Percentiles rank a stretch among this genome's conserved stretches.
phyloP scores from a whole-genome alignment of 2,797 vertebrate genomes.

The Loris lydekkerianus region DNA sequence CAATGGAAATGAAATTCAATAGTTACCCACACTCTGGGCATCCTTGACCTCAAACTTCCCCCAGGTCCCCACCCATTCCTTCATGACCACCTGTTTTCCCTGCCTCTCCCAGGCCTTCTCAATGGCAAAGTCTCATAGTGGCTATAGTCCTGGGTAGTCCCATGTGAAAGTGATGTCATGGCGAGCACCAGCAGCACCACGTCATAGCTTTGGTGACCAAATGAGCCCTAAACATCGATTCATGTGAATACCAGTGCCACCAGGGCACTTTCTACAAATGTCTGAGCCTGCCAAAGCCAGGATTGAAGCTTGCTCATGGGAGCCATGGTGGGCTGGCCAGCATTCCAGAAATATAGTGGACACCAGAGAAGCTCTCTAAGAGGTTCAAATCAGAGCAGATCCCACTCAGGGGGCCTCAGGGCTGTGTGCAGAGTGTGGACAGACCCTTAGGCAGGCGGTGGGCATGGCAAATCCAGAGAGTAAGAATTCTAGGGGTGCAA shows the following conservation, averaged over 20 bases:
- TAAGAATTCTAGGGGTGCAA: neutral
- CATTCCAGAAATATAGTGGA: neutral
- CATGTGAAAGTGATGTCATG: neutral
- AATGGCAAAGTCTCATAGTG: neutral
- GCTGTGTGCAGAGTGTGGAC: neutral
- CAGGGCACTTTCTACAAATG: neutral
- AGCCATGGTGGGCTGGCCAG: neutral
- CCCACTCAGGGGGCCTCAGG: neutral
- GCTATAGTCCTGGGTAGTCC: accelerated
- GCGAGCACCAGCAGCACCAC: neutral
- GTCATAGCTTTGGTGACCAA: neutral
- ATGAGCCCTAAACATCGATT: neutral
- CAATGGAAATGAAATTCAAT: neutral
- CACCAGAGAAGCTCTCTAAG: neutral
- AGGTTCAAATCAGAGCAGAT: neutral
- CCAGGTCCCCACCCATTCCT: neutral
- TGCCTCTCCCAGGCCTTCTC: neutral
- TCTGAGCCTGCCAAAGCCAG: neutral
- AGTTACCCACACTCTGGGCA: neutral
- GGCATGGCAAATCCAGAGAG: neutral
- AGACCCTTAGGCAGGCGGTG: neutral
- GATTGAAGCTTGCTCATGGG: neutral
- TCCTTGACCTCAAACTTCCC: neutral
- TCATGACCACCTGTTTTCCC: neutral
- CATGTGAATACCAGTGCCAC: neutral